phyloP scores from a whole-genome alignment of 2,888 invertebrate genomes.

The Seladonia tumulorum region DNA sequence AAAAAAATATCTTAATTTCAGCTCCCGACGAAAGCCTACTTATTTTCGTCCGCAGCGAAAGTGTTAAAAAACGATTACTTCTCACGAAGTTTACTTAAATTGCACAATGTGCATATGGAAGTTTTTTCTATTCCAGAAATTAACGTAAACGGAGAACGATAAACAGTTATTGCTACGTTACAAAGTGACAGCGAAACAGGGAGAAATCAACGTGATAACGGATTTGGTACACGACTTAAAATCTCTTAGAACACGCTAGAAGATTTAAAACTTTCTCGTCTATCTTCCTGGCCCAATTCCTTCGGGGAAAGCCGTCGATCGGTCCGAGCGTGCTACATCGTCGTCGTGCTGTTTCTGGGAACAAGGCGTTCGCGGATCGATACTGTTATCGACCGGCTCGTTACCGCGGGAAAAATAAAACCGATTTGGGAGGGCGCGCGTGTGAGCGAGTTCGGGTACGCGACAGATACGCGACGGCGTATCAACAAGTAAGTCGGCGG shows the following conservation, averaged over 20 bases:
- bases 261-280: not conserved
- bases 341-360: not conserved
- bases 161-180: not conserved
- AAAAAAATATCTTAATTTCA: too few relatives aligned
- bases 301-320: not conserved
- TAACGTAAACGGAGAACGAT: not conserved
- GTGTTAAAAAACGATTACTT: too few relatives aligned
- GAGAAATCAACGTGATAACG: not conserved
- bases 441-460: not conserved
- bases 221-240: not conserved
- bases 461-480: not conserved
- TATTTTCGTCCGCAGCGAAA: too few relatives aligned
- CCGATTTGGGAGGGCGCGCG: not conserved
- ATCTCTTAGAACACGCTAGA: not conserved
- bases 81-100: too few relatives aligned
- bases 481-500: conserved; percentile 39
- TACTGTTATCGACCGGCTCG: not conserved
- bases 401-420: not conserved
- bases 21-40: too few relatives aligned
- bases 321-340: not conserved
- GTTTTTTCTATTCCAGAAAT: not conserved
- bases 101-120: too few relatives aligned
- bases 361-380: not conserved
- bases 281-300: not conserved
- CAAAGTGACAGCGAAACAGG: not conserved